Evolutionary conservation across 2,888 invertebrate species (phyloP).

Genomic region (Cephus pygmeus): DNA sequence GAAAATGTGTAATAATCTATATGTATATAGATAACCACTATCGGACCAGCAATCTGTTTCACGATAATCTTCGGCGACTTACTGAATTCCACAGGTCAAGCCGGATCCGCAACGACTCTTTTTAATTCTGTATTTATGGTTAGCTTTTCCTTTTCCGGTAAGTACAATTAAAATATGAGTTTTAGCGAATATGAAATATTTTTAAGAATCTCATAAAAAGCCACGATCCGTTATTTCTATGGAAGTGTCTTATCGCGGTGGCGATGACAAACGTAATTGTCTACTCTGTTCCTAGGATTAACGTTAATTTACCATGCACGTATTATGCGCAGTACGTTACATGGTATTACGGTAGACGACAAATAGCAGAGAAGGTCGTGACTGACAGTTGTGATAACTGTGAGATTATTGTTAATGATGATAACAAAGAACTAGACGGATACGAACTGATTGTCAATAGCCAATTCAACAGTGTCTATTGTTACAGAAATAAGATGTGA

Average conservation of each 20-base stretch:
- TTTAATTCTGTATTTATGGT: constrained; percentile 78
- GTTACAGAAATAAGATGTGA: not conserved
- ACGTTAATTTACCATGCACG: not conserved
- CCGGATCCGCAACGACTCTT: constrained; percentile 77
- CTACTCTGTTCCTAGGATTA: not conserved
- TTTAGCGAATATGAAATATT: not conserved
- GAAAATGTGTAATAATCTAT: too few relatives aligned
- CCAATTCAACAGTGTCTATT: not conserved
- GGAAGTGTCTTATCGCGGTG: not conserved
- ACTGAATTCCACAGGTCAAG: constrained; percentile 73
- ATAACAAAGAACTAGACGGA: not conserved
- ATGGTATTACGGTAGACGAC: not conserved
- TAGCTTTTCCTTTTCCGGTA: constrained; percentile 74
- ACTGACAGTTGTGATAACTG: not conserved
- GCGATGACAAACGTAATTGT: not conserved
- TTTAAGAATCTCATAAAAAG: not conserved
- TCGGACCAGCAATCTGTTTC: constrained; percentile 77
- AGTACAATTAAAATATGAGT: constrained; percentile 18
- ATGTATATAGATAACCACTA: constrained; percentile 71
- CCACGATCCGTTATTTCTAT: not conserved
- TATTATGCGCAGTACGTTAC: not conserved
- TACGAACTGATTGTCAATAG: not conserved
- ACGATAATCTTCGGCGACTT: constrained; percentile 79
- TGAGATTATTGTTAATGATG: not conserved
- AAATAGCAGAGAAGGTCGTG: not conserved